These are phyloP conservation scores for Anguilla japonica DNA, from an alignment of 2,113 vertebrate genomes.

Conservation along the genomic window DNA sequence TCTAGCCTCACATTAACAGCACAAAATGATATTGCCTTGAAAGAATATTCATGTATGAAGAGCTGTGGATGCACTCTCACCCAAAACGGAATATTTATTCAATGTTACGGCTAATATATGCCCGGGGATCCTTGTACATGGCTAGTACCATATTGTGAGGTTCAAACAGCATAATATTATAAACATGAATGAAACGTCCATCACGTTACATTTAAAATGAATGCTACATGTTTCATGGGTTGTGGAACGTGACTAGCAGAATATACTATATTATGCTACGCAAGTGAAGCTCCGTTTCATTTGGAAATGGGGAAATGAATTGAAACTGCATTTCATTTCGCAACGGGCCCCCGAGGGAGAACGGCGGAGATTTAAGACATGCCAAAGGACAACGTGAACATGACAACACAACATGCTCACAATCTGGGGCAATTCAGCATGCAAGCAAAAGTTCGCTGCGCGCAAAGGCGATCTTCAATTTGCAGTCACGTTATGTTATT, in stretches of 20 bases:
- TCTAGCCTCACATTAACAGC: neutral
- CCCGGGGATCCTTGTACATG: neutral
- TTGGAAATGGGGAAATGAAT: neutral
- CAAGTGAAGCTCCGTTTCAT: neutral
- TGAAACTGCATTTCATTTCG: neutral
- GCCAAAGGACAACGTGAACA: neutral
- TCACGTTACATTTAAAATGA: neutral
- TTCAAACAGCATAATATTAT: neutral
- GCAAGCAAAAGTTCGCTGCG: conserved; percentile 13
- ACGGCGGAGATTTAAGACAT: neutral
- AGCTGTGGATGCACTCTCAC: neutral
- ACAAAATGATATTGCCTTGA: neutral
- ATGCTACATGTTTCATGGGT: neutral
- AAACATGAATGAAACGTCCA: neutral
- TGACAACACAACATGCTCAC: neutral
- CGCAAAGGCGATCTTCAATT: neutral
- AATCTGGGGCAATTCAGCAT: neutral
- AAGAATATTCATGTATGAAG: neutral
- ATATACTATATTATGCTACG: neutral
- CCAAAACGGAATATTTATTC: neutral
- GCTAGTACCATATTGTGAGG: neutral
- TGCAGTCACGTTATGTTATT: neutral
- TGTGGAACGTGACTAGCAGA: neutral
- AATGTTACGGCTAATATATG: neutral
- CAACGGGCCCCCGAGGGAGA: conserved; percentile 2